Evolutionary conservation across 2,888 invertebrate species (phyloP).

Genomic region (Melieria omissa): DNA sequence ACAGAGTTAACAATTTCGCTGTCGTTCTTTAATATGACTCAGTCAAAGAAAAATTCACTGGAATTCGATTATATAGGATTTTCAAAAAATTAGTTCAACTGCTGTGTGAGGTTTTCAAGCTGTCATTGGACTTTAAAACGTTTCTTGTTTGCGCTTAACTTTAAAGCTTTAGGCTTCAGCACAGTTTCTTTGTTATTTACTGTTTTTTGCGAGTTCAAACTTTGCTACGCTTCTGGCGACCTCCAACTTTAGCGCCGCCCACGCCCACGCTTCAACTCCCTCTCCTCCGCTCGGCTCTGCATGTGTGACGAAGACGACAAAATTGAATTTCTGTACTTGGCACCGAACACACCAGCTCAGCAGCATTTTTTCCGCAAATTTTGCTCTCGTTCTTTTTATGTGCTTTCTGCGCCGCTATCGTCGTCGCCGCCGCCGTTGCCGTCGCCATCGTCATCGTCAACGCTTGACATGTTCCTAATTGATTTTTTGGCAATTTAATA

Average conservation of each 20-base stretch:
- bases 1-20: too few species aligned
- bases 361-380: too few species aligned
- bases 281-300: too few species aligned
- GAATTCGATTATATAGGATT: too few species aligned
- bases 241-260: neutral
- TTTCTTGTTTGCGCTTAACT: neutral
- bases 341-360: constrained; percentile 8
- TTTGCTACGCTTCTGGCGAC: neutral
- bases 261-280: neutral
- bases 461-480: constrained; percentile 55
- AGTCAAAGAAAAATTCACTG: too few species aligned
- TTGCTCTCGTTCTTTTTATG: neutral
- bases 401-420: constrained; percentile 5
- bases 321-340: constrained; percentile 22
- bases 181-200: neutral
- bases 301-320: constrained; percentile 13
- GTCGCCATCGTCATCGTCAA: constrained; percentile 37
- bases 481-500: constrained; percentile 60
- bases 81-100: too few species aligned
- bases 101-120: too few species aligned
- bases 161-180: constrained; percentile 10
- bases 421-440: neutral
- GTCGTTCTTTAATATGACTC: too few species aligned
- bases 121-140: neutral
- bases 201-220: neutral